Base-by-base conservation (phyloP, 2,888 invertebrate species). In the Formica aserva region DNA sequence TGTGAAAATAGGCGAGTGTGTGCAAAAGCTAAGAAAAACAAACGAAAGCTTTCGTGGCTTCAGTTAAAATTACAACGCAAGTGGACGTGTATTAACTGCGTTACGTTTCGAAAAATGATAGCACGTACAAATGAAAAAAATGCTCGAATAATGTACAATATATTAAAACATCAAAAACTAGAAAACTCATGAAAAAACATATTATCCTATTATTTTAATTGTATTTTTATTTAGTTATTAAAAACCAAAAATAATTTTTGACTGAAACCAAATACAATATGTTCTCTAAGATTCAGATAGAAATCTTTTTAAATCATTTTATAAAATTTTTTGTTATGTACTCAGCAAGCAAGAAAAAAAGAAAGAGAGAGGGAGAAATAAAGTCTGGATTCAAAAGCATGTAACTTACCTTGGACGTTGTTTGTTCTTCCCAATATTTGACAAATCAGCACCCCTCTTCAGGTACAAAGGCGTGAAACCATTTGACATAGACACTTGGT, bases 391-490 rank as follows among this genome's bases (percentile, higher is more conserved):
- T 41, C 15, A 35, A 8, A 60, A 52, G 48, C 11, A 15, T 5
- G 22, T 8, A 4, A 72, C 83, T 86, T 88, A 92, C 88, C 92
- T 91, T 15, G 89, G 80, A 41, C 87, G 72, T 8, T 75, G 86
- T 8, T 82, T 77, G 8, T 69, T 86, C 18, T 71, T 85, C 4
- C 89, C 71, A 11, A 85, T 85, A 38, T 90, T 89, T 29, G 93
- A 92, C 41, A 93, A 86, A 83, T 94, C 93, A 76, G 90, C 87
- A 85, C 89, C 92, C 57, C 91, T 92, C 89, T 94, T 94, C 38
- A 91, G 91, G 78, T 92, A 93, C 83, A 93, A 91, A 41, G 92
- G 88, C 22, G 91, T 83, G 81, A 93, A 94, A 67, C 94, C 94
- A 74, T 94, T 94, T 77, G 89, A 81, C 55, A 91, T 69, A 1